Evolutionary conservation across 1,140 invertebrate genomes (phyloP), one percentile per base, ranked within the genome.

Genomic region (Diorhabda sublineata): DNA sequence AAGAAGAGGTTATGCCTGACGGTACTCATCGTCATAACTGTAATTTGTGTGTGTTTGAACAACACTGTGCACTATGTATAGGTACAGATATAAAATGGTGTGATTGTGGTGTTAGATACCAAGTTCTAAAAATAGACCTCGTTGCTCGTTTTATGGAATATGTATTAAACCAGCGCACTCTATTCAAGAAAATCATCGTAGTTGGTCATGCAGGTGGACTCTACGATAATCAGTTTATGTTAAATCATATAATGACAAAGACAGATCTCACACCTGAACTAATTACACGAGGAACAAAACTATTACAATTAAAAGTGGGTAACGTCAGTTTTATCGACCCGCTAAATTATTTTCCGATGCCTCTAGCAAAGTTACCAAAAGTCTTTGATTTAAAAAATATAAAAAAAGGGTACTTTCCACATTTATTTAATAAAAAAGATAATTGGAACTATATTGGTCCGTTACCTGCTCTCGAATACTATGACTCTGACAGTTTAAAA

Each of bases 321-420:
- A 60, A 61, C 61, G 41, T 70, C 4, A 61, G 42, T 42, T 70
- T 67, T 45, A 67, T 70, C 6, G 69, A 70, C 43, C 61, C 56
- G 7, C 52, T 70, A 5, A 66, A 62, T 58, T 70, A 65, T 62
- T 65, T 69, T 42, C 62, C 63, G 8, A 64, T 66, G 59, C 63
- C 68, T 6, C 42, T 69, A 6, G 57, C 68, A 45, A 5, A 59
- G 8, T 64, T 69, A n/a, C 68, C 68, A 5, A 66, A 69, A 66
- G 59, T 63, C 5, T 69, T 69, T 59, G 63, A 60, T 42, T 66
- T 66, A 6, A n/a, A 41, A 5, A 9, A 58, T 26, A 41, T 67
- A 11, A 70, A 69, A 42, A 73, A 73, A 64, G 71, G 71, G 3
- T 70, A 73, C 45, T 70, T 70, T 67, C 66, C 71, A 52, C 69